A percentile compares a stretch with the other conserved stretches of the same genome.
phyloP scores from a whole-genome alignment of 2,797 vertebrate species.

The Sebastes wilsoni region DNA sequence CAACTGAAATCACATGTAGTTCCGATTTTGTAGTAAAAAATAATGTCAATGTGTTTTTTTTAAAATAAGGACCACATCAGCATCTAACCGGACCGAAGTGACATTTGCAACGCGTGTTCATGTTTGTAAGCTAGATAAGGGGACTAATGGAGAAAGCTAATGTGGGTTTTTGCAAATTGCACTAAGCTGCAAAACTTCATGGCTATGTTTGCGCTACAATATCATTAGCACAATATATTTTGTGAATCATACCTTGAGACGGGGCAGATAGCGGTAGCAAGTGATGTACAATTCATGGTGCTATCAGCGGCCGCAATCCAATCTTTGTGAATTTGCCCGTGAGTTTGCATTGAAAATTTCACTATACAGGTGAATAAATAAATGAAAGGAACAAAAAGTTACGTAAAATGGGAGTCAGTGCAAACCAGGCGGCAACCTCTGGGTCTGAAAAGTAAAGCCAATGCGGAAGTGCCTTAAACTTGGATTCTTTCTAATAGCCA shows the following conservation, averaged over 20 bases:
- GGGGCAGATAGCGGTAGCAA: not conserved
- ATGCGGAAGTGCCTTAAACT: not conserved
- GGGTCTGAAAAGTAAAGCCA: not conserved
- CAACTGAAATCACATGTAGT: not conserved
- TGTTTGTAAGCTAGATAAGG: no score
- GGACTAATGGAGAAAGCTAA: no score
- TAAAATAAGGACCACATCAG: not conserved
- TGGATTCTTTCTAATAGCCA: not conserved
- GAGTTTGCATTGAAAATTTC: not conserved
- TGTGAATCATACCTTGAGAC: not conserved
- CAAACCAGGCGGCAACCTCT: fast-evolving
- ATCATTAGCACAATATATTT: not conserved
- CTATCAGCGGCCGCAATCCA: not conserved
- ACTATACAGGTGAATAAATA: not conserved
- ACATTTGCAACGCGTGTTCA: not conserved
- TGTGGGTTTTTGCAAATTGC: not conserved
- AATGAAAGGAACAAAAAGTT: not conserved
- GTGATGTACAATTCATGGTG: not conserved
- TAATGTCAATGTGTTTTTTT: not conserved
- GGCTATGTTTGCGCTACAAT: not conserved
- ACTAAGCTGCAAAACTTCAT: not conserved
- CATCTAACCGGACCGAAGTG: not conserved
- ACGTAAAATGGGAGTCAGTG: not conserved
- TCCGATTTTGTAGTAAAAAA: not conserved
- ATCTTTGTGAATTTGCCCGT: not conserved